These are phyloP conservation scores for Drosophila picticornis DNA, from an alignment of 2,888 invertebrate species.

Conservation along the genomic window DNA sequence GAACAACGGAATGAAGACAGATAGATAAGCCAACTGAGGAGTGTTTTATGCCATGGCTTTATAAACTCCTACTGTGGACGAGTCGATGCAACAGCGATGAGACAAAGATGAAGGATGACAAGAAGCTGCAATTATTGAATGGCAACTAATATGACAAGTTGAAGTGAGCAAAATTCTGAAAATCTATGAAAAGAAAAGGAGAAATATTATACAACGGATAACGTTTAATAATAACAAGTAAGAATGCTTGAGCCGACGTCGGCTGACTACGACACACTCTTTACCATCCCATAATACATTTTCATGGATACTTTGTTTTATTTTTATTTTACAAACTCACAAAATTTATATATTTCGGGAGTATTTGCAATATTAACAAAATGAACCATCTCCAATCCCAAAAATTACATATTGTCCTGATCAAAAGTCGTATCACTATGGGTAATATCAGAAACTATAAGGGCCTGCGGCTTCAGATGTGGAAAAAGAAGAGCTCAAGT, in stretches of 20 bases:
- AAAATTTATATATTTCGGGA: background rate
- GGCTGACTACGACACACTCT: background rate
- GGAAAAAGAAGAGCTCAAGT: background rate
- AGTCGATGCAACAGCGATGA: background rate
- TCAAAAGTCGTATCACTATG: background rate
- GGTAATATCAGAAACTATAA: background rate
- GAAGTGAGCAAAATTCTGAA: background rate
- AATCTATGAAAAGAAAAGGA: background rate
- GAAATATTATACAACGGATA: background rate
- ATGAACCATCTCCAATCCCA: background rate
- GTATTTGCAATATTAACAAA: background rate
- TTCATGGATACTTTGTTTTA: background rate
- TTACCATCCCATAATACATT: background rate
- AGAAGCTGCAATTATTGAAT: slow-evolving; percentile 9
- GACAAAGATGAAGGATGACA: background rate
- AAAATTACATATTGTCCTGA: background rate
- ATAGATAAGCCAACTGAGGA: slow-evolving; percentile 42
- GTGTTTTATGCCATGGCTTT: slow-evolving; percentile 21
- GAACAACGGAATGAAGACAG: slow-evolving; percentile 58
- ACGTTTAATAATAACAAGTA: background rate
- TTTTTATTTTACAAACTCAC: background rate
- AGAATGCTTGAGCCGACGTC: background rate
- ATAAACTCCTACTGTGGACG: background rate
- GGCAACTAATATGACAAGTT: slow-evolving; percentile 1
- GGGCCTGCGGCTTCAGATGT: too few relatives aligned